Percentiles rank a stretch among this genome's conserved stretches.
Evolutionary conservation across 2,888 invertebrate genomes (phyloP).

Genomic region (Drosophila quinaria): DNA sequence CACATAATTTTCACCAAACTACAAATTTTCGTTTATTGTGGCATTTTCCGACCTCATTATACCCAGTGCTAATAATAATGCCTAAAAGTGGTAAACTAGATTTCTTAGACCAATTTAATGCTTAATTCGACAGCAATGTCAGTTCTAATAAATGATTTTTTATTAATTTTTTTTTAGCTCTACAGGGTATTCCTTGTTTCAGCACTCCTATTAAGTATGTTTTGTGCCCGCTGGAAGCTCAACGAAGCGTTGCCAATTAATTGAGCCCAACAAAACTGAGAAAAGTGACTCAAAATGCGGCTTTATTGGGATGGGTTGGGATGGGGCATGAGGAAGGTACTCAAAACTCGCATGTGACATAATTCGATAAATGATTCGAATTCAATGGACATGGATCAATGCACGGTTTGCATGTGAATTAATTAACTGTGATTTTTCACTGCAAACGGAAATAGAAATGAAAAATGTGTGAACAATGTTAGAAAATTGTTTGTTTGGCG

Average conservation of each 20-base stretch:
- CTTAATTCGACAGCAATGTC: neutral
- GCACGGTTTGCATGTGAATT: conserved; percentile 64
- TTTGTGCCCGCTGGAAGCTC: conserved; percentile 13
- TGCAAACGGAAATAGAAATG: conserved; percentile 61
- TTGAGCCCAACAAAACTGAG: conserved; percentile 45
- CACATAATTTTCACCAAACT: conserved; percentile 14
- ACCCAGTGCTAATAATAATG: conserved; percentile 2
- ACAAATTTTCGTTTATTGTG: conserved; percentile 29
- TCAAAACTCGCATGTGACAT: conserved; percentile 60
- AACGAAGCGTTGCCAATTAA: conserved; percentile 69
- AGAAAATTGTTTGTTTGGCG: conserved; percentile 10
- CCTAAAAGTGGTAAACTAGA: neutral
- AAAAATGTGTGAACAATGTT: conserved; percentile 52
- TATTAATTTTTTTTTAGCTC: neutral
- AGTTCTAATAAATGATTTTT: neutral
- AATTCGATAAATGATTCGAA: conserved; percentile 51
- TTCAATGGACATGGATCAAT: conserved; percentile 46
- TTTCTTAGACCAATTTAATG: neutral
- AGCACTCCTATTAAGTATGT: neutral
- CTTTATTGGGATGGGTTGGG: neutral
- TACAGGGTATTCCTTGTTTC: conserved; percentile 7
- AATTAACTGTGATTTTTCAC: conserved; percentile 69
- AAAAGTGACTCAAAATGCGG: conserved; percentile 24
- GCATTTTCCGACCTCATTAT: conserved; percentile 21
- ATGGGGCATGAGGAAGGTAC: neutral